Conservation (phyloP, 2,797 vertebrate genomes). For the Esox lucius region DNA sequence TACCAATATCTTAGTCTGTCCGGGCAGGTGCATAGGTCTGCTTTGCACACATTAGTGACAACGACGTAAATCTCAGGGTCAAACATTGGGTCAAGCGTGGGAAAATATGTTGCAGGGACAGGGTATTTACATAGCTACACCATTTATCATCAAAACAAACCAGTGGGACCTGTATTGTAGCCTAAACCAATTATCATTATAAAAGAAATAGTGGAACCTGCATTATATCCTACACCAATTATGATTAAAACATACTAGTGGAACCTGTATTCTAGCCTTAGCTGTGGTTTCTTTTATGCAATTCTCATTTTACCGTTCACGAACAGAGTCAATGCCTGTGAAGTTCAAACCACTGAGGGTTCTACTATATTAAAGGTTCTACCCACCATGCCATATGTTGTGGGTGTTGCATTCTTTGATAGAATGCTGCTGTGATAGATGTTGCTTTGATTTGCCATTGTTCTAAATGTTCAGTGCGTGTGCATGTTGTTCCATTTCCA, state of each 20-base stretch:
- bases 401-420: constrained; percentile 4
- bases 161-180: neutral
- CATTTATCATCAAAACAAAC: neutral
- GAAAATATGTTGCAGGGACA: neutral
- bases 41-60: neutral
- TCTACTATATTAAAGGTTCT: neutral
- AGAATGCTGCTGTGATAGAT: neutral
- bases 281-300: neutral
- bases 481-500: neutral
- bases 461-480: constrained; percentile 4
- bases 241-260: neutral
- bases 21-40: too few species aligned
- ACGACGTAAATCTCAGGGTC: neutral
- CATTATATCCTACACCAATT: too few species aligned
- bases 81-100: neutral
- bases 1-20: too few species aligned
- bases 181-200: neutral
- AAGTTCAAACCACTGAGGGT: neutral
- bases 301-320: neutral
- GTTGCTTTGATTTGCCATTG: constrained; percentile 22
- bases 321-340: neutral
- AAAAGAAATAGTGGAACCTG: neutral
- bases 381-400: constrained; percentile 23
- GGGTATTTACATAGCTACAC: neutral
- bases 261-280: neutral